phyloP scores from a whole-genome alignment of 2,888 invertebrate species.

The Oligia strigilis region DNA sequence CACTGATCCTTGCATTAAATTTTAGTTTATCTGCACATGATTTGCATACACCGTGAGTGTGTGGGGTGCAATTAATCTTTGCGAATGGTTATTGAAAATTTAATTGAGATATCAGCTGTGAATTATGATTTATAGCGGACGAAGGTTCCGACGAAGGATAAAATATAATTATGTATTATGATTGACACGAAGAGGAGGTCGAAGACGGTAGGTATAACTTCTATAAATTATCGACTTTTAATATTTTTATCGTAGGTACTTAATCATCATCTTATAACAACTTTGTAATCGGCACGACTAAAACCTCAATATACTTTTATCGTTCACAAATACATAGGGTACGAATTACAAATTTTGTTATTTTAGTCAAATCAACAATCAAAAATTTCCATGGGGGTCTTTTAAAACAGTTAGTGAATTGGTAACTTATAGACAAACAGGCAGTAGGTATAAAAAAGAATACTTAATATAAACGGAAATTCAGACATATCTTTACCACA shows the following conservation, averaged over 20 bases:
- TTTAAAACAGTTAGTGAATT: no score
- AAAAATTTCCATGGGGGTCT: no score
- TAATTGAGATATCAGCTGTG: slow-evolving; percentile 31
- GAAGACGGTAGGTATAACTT: background rate
- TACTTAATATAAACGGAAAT: background rate
- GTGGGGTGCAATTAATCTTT: slow-evolving; percentile 59
- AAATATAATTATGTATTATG: background rate
- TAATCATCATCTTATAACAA: background rate
- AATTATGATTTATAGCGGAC: slow-evolving; percentile 24
- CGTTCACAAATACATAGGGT: background rate
- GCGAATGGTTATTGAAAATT: slow-evolving; percentile 41
- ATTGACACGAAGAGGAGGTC: background rate
- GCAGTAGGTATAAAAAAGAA: background rate
- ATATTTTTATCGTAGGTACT: background rate
- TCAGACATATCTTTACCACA: no score
- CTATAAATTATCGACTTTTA: background rate
- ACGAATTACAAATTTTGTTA: background rate
- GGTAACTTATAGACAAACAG: background rate
- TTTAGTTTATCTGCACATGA: slow-evolving; percentile 69
- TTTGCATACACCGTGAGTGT: slow-evolving; percentile 68
- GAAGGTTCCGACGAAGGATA: background rate
- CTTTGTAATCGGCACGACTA: no score
- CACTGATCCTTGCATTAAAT: slow-evolving; percentile 73
- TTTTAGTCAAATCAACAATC: background rate
- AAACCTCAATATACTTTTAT: background rate